These are phyloP conservation scores for Sardinella longiceps DNA, from an alignment of 2,797 vertebrate species.

Conservation along the genomic window DNA sequence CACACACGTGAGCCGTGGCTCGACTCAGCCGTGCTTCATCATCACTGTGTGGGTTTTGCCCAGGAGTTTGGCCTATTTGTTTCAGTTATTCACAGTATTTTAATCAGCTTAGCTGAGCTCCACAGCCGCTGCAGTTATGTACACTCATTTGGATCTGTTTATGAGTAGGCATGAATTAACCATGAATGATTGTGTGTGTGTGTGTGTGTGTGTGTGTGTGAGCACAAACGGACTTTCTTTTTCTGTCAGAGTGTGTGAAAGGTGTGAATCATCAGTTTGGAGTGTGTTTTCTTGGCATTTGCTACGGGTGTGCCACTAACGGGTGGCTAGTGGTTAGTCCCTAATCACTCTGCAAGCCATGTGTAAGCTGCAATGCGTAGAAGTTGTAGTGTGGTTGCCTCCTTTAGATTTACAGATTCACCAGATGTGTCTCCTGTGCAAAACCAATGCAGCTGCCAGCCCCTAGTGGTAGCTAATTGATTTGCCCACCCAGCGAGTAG, in stretches of 20 bases:
- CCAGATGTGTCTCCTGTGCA: too few relatives aligned
- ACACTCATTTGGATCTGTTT: not conserved
- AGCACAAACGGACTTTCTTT: not conserved
- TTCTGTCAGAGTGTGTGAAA: not conserved
- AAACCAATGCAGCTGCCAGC: too few relatives aligned
- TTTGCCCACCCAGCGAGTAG: too few relatives aligned
- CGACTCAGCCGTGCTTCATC: not conserved
- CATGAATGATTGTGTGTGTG: not conserved
- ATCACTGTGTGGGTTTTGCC: not conserved
- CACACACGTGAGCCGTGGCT: not conserved
- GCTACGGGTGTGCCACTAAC: not conserved
- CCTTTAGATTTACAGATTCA: too few relatives aligned
- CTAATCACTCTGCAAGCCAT: too few relatives aligned
- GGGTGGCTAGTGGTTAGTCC: not conserved
- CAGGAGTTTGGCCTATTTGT: not conserved
- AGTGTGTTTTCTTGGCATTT: not conserved
- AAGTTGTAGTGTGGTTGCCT: too few relatives aligned
- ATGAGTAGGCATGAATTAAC: too few relatives aligned
- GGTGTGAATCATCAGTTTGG: not conserved
- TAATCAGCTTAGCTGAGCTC: constrained; percentile 20
- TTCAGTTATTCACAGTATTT: constrained; percentile 10
- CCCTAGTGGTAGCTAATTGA: too few relatives aligned
- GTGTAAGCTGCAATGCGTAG: too few relatives aligned
- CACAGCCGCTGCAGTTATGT: not conserved
- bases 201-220: not conserved